Conservation (phyloP, 1,140 invertebrate genomes). For the Orius laevigatus region DNA sequence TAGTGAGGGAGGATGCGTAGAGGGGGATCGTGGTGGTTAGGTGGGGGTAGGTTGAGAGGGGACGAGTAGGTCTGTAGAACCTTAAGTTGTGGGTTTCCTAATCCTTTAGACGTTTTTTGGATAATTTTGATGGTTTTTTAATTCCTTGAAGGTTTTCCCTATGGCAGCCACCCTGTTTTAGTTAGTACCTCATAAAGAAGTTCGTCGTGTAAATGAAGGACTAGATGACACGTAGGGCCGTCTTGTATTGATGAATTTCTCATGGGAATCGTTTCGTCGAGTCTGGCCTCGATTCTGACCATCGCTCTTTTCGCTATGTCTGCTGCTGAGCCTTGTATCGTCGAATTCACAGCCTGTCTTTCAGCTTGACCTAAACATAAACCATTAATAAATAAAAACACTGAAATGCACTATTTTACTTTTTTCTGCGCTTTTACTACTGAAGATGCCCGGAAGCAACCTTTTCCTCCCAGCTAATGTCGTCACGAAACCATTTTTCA, state of each 20-base stretch:
- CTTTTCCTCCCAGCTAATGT: slow-evolving; percentile 66
- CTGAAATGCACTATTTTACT: slow-evolving; percentile 29
- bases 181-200: slow-evolving; percentile 74
- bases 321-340: slow-evolving; percentile 88
- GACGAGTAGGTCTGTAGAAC: no score
- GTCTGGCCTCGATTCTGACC: slow-evolving; percentile 49
- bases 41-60: no score
- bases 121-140: slow-evolving; percentile 6
- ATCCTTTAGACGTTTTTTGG: neutral
- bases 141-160: neutral
- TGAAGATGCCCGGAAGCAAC: slow-evolving; percentile 61
- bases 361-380: slow-evolving; percentile 58
- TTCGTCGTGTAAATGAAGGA: slow-evolving; percentile 92
- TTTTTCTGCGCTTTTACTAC: slow-evolving; percentile 36
- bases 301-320: slow-evolving; percentile 88
- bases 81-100: no score
- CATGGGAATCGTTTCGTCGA: slow-evolving; percentile 24
- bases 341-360: slow-evolving; percentile 87
- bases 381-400: neutral
- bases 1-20: no score
- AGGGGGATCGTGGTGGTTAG: no score
- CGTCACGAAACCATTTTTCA: slow-evolving; percentile 57
- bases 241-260: neutral
- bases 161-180: neutral
- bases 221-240: slow-evolving; percentile 33